These are phyloP conservation scores for Brachyhypopomus gauderio DNA, from an alignment of 2,113 vertebrate genomes.

Conservation along the genomic window DNA sequence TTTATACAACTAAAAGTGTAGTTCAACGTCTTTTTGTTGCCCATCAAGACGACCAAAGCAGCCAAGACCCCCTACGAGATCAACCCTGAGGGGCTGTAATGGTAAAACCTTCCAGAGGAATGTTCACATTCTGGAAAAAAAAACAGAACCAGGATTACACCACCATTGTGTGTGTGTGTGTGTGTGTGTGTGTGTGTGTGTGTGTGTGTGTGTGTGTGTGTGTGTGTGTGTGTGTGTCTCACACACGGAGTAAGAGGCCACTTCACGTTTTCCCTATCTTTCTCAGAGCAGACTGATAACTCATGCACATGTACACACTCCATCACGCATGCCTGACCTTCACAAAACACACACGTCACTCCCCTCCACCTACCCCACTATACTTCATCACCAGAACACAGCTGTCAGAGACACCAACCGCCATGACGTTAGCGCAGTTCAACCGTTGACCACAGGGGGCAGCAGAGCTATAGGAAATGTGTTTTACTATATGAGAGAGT, in stretches of 20 bases:
- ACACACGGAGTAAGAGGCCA: not conserved
- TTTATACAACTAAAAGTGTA: no score
- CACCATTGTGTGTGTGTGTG: no score
- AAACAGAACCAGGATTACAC: no score
- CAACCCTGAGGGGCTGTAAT: no score
- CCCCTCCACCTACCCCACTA: not conserved
- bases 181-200: not conserved
- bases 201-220: not conserved
- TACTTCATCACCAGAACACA: conserved; percentile 24
- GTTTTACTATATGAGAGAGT: not conserved
- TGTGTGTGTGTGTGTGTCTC: no score
- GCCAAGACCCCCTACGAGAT: no score
- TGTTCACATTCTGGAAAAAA: no score
- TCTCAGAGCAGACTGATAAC: conserved; percentile 24
- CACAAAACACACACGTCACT: not conserved
- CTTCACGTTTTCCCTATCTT: not conserved
- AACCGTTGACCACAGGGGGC: conserved; percentile 6
- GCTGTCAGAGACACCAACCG: conserved; percentile 23
- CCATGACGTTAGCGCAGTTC: not conserved
- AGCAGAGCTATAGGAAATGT: conserved; percentile 24
- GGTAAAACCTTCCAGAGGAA: no score
- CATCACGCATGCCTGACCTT: conserved; percentile 29
- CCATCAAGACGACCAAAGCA: no score
- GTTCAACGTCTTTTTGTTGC: no score
- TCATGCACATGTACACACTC: conserved; percentile 7